Conservation (phyloP, 2,888 invertebrate genomes). For the Zaprionus bogoriensis region DNA sequence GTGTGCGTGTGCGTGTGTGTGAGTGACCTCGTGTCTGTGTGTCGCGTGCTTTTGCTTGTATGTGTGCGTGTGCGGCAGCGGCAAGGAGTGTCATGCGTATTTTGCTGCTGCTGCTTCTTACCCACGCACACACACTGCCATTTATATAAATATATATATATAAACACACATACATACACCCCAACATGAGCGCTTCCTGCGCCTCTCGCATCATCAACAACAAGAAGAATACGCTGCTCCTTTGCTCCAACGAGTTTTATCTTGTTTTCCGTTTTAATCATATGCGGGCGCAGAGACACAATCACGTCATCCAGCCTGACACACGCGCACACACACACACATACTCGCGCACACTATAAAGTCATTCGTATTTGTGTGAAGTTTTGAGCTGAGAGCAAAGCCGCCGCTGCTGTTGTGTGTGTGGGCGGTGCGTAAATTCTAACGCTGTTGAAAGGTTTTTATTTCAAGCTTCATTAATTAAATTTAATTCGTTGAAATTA, state of each 20-base stretch:
- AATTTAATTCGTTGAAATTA: slow-evolving; percentile 32
- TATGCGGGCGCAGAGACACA: slow-evolving; percentile 71
- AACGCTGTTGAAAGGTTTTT: slow-evolving; percentile 41
- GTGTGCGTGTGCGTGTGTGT: slow-evolving; percentile 44
- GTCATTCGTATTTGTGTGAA: slow-evolving; percentile 65
- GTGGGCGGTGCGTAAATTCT: slow-evolving; percentile 47
- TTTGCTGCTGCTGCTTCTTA: slow-evolving; percentile 43
- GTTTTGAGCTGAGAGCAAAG: slow-evolving; percentile 56
- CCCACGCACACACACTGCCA: slow-evolving; percentile 9
- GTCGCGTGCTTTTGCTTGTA: slow-evolving; percentile 58
- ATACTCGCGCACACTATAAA: slow-evolving; percentile 53
- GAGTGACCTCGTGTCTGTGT: slow-evolving; percentile 72
- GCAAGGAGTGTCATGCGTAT: slow-evolving; percentile 77
- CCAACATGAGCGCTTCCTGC: slow-evolving; percentile 17
- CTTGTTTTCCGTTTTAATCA: slow-evolving; percentile 78
- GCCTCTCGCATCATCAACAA: slow-evolving; percentile 41
- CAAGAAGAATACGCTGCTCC: slow-evolving; percentile 55
- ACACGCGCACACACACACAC: slow-evolving; percentile 28
- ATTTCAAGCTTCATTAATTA: slow-evolving; percentile 57
- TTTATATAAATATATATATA: neutral
- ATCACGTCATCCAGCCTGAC: slow-evolving; percentile 75
- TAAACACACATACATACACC: slow-evolving; percentile 2
- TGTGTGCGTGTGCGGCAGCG: slow-evolving; percentile 55
- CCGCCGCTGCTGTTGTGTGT: slow-evolving; percentile 11
- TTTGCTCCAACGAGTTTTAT: slow-evolving; percentile 73